Evolutionary conservation across 2,888 invertebrate genomes (phyloP), one percentile per base, ranked within the genome.

Genomic region (Pammene fasciana): DNA sequence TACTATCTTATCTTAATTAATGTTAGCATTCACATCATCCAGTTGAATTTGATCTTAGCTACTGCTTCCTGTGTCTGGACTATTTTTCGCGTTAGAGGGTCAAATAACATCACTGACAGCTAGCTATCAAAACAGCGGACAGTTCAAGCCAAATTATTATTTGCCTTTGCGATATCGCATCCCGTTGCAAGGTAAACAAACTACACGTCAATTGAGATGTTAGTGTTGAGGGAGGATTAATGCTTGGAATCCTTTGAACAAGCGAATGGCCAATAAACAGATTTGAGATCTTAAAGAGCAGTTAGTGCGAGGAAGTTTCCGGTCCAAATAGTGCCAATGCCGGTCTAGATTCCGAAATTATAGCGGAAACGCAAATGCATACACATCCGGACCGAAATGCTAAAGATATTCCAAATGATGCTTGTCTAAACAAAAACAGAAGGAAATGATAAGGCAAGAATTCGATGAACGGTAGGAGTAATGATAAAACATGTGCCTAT

Each of bases 61-160:
- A 26, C 26, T 26, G 26, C 26, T 26, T 26, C 26, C 26, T 26
- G 26, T 26, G 26, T 26, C 26, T 26, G 26, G 26, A 26, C 1
- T 4, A 3, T 26, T 26, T 3, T 26, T 26, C 26, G 4, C 4
- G 1, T 26, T 26, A 26, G 26, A 26, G 26, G 68, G 61, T 71
- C 67, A 65, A 67, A n/a, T 71, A 61, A 56, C 67, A 66, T 70
- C 67, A 64, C 34, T 13, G 65, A 72, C 71, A 74, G 75, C 73
- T 75, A 76, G 72, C 70, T 75, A 73, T 75, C 75, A 75, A 75
- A 73, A 74, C 67, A 66, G 65, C 74, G 70, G 72, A 16, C 55
- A 38, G 38, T 56, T 48, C 14, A 48, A 38, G 38, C 2, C 46
- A 54, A 59, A 59, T 43, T 13, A 48, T 38, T 45, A 46, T 67